Evolutionary conservation across 2,888 invertebrate genomes (phyloP).

Genomic region (Parnassius mnemosyne): DNA sequence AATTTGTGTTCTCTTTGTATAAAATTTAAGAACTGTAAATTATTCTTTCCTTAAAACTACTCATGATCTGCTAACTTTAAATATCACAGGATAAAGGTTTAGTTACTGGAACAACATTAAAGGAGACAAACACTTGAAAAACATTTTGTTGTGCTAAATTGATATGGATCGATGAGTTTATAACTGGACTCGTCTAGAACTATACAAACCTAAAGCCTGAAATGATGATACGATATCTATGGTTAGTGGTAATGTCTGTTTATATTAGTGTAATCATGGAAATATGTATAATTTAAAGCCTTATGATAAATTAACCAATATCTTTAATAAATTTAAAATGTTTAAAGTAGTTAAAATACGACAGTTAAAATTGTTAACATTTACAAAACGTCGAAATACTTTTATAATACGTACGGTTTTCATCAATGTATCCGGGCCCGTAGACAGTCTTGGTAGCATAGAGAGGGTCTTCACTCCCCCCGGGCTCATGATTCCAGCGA

Average conservation of each 20-base stretch:
- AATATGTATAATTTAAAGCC: slow-evolving; percentile 18
- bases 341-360: slow-evolving; percentile 15
- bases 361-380: slow-evolving; percentile 30
- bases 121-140: slow-evolving; percentile 17
- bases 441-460: slow-evolving; percentile 81
- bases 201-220: slow-evolving; percentile 65
- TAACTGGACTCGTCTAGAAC: slow-evolving; percentile 41
- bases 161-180: slow-evolving; percentile 29
- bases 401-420: slow-evolving; percentile 75
- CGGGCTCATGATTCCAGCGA: slow-evolving; percentile 77
- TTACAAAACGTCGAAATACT: slow-evolving; percentile 47
- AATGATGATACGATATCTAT: slow-evolving; percentile 76
- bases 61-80: slow-evolving; percentile 15
- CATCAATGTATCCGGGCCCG: slow-evolving; percentile 77
- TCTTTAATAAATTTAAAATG: slow-evolving; percentile 7
- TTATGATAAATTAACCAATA: slow-evolving; percentile 15
- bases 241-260: slow-evolving; percentile 66
- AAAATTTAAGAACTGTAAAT: neutral
- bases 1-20: slow-evolving; percentile 34
- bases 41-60: slow-evolving; percentile 26
- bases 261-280: slow-evolving; percentile 44
- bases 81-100: slow-evolving; percentile 17
- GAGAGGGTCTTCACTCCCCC: slow-evolving; percentile 73
- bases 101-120: slow-evolving; percentile 10
- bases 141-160: slow-evolving; percentile 6